Evolutionary conservation across 2,797 vertebrate species (phyloP).

Genomic region (Pseudochaenichthys georgianus): DNA sequence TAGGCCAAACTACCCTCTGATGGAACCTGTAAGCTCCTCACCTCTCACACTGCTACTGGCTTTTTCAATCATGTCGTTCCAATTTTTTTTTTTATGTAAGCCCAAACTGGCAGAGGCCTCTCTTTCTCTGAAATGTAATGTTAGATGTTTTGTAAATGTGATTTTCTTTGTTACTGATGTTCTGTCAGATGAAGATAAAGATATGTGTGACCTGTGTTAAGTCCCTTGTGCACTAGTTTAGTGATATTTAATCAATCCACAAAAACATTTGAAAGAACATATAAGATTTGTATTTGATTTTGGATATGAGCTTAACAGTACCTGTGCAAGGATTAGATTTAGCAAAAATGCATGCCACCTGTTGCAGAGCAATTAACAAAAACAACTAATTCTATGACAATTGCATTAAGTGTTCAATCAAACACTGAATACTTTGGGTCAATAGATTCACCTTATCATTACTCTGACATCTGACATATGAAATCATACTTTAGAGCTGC

Average conservation of each 20-base stretch:
- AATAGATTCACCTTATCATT: background rate
- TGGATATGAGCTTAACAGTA: background rate
- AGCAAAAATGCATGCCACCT: slow-evolving; percentile 47
- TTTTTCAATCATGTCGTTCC: background rate
- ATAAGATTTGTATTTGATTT: background rate
- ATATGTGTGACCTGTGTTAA: slow-evolving; percentile 23
- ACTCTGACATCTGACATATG: background rate
- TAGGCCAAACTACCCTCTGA: slow-evolving; percentile 41
- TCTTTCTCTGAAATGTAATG: background rate
- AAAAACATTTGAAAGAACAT: background rate
- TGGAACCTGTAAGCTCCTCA: slow-evolving; percentile 31
- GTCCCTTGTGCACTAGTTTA: background rate
- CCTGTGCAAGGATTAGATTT: slow-evolving; percentile 25
- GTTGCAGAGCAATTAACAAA: slow-evolving; percentile 54
- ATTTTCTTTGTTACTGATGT: background rate
- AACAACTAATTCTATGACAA: slow-evolving; percentile 12
- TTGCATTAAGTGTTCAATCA: background rate
- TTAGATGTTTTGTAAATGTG: background rate
- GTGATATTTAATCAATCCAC: background rate
- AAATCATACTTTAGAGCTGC: slow-evolving; percentile 8
- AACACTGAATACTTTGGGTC: background rate
- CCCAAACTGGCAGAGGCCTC: background rate
- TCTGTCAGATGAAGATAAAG: slow-evolving; percentile 13
- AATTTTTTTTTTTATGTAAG: slow-evolving; percentile 8
- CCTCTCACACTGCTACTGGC: background rate